Evolutionary conservation across 1,140 invertebrate species (phyloP).

Genomic region (Papilio polyxenes): DNA sequence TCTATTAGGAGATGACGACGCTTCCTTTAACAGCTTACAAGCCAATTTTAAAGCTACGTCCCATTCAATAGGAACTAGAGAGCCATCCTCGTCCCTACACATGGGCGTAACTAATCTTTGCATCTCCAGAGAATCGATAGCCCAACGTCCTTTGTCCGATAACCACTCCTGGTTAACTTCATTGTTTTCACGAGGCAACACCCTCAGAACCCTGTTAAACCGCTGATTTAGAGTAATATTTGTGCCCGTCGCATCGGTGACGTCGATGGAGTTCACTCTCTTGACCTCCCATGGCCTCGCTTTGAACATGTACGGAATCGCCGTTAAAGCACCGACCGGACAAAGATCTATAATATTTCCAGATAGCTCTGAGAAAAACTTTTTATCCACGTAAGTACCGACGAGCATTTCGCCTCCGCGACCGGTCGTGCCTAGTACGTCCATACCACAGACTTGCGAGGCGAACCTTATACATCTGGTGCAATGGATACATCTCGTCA

Average conservation of each 20-base stretch:
- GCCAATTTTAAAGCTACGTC: constrained; percentile 82
- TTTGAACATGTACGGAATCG: constrained; percentile 96
- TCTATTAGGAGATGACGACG: constrained; percentile 45
- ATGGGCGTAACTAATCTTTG: constrained; percentile 87
- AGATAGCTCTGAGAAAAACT: constrained; percentile 98
- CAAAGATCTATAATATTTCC: constrained; percentile 99
- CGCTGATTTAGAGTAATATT: constrained; percentile 87
- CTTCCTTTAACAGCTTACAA: constrained; percentile 68
- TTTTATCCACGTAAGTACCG: constrained; percentile 99
- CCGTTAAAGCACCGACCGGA: constrained; percentile 98
- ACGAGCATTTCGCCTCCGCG: constrained; percentile 87
- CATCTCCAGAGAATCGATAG: constrained; percentile 88
- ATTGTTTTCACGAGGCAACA: constrained; percentile 87
- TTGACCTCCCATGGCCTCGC: constrained; percentile 84
- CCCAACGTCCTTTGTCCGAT: constrained; percentile 88
- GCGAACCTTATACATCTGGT: constrained; percentile 88
- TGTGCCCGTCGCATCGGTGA: constrained; percentile 88
- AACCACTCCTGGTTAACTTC: constrained; percentile 92
- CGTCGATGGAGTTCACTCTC: constrained; percentile 87
- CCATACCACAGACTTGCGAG: constrained; percentile 89
- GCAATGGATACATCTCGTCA: constrained; percentile 92
- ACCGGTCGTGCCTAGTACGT: constrained; percentile 88
- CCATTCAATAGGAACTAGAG: constrained; percentile 83
- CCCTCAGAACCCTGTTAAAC: constrained; percentile 86
- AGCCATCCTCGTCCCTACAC: constrained; percentile 77